Conservation (phyloP, 2,113 vertebrate genomes). For the Prinia subflava region DNA sequence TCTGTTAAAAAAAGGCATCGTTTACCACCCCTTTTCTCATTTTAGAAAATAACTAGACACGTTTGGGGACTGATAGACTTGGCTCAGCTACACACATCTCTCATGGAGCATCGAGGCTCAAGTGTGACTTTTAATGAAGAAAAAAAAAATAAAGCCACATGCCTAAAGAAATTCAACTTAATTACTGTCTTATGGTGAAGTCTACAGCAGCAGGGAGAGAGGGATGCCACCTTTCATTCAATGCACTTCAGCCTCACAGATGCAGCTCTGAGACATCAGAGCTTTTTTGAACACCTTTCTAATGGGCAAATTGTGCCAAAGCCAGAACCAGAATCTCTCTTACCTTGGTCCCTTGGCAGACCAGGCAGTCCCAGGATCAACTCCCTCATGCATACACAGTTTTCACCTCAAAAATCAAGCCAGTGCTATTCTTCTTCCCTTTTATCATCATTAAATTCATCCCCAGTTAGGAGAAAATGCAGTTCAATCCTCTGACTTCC, state of each 20-base stretch:
- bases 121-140: not conserved
- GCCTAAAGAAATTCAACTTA: not conserved
- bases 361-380: not conserved
- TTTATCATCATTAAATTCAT: not conserved
- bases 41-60: not conserved
- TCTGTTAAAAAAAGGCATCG: not conserved
- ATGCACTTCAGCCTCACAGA: not conserved
- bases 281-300: not conserved
- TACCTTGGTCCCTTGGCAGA: not conserved
- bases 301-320: not conserved
- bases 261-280: not conserved
- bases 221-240: not conserved
- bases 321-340: not conserved
- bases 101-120: not conserved
- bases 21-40: not conserved
- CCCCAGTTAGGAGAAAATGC: not conserved
- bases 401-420: not conserved
- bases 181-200: not conserved
- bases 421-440: not conserved
- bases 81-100: not conserved
- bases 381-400: not conserved
- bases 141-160: not conserved
- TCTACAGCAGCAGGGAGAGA: not conserved
- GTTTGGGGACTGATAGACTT: constrained; percentile 8
- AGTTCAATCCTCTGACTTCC: not conserved